These are phyloP conservation scores for Bursaphelenchus mucronatus DNA, from an alignment of 1,140 invertebrate genomes.

Conservation along the genomic window DNA sequence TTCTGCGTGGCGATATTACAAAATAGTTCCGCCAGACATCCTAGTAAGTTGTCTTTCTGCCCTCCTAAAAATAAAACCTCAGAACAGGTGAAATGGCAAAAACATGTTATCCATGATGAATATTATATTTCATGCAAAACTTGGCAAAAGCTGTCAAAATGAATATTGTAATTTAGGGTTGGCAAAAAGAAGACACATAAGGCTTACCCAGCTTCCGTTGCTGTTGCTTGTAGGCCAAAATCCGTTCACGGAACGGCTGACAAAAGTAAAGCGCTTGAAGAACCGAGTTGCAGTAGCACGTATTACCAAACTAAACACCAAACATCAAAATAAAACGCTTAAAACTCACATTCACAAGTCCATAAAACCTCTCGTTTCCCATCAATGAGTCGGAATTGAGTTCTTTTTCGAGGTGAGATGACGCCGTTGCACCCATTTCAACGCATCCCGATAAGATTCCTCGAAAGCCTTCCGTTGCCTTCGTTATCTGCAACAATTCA, in stretches of 20 bases:
- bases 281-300: conserved; percentile 98
- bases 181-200: conserved; percentile 20
- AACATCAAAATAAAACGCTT: conserved; percentile 20
- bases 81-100: conserved; percentile 7
- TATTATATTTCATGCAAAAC: no score
- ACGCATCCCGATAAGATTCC: conserved; percentile 9
- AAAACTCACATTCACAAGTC: conserved; percentile 54
- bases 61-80: conserved; percentile 68
- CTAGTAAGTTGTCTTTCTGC: conserved; percentile 94
- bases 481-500: no score
- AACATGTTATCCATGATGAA: no score
- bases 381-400: conserved; percentile 44
- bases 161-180: background rate
- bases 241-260: conserved; percentile 94
- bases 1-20: conserved; percentile 98
- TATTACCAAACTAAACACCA: conserved; percentile 91
- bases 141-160: no score
- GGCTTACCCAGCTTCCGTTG: conserved; percentile 50
- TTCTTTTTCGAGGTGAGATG: conserved; percentile 56
- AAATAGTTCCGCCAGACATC: conserved; percentile 95
- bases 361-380: conserved; percentile 57
- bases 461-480: no score
- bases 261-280: conserved; percentile 98
- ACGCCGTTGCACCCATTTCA: conserved; percentile 47
- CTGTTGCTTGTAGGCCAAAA: conserved; percentile 82